These are phyloP conservation scores for Morpho helenor DNA, from an alignment of 2,888 invertebrate species.

Conservation along the genomic window DNA sequence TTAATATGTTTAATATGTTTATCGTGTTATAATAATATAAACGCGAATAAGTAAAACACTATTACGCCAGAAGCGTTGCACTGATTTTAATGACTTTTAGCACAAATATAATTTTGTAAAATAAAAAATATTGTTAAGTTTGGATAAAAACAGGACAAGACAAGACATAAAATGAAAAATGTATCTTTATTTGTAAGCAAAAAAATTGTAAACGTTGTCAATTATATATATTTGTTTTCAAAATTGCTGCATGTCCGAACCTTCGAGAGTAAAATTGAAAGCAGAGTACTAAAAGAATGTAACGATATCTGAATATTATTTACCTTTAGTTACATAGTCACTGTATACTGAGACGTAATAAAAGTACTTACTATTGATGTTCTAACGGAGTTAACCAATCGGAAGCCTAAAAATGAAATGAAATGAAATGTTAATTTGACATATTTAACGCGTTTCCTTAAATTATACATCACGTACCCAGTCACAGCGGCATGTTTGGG, in stretches of 20 bases:
- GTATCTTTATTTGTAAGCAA: too few relatives aligned
- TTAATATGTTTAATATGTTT: too few relatives aligned
- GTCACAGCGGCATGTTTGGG: constrained; percentile 32
- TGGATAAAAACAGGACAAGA: too few relatives aligned
- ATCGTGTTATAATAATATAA: too few relatives aligned
- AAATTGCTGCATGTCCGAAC: too few relatives aligned
- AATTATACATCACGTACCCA: constrained; percentile 35
- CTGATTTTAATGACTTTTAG: background rate
- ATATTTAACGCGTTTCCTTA: background rate
- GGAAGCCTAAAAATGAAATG: constrained; percentile 12
- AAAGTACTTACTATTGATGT: constrained; percentile 52
- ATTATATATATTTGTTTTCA: too few relatives aligned
- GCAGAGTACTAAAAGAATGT: background rate
- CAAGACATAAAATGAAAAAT: too few relatives aligned
- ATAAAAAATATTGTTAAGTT: background rate
- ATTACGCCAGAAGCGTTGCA: too few relatives aligned
- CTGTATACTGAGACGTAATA: constrained; percentile 2
- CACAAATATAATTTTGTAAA: too few relatives aligned
- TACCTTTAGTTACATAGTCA: background rate
- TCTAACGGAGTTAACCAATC: constrained; percentile 43
- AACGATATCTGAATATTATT: too few relatives aligned
- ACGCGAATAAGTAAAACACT: too few relatives aligned
- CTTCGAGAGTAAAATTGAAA: background rate
- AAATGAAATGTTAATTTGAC: background rate
- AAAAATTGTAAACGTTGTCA: too few relatives aligned